Evolutionary conservation across 2,888 invertebrate genomes (phyloP), one percentile per base, ranked within the genome.

Genomic region (Aethes cnicana): DNA sequence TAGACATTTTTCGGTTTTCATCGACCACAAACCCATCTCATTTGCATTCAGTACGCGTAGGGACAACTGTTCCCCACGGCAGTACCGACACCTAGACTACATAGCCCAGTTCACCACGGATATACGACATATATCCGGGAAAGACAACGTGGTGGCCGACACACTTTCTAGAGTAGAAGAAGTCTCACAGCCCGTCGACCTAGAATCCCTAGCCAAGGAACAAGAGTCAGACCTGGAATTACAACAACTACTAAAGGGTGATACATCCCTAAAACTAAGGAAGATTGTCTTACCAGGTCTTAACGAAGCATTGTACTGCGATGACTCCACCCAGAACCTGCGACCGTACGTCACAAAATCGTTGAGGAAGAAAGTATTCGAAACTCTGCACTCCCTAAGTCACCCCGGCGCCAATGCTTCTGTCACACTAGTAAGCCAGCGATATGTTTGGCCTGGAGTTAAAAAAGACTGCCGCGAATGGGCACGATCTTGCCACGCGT

Each of bases 61-160:
- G 1, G 69, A 71, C 2, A 33, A 44, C 9, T 59, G 59, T 3
- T 56, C 69, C 1, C 72, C 71, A 0, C 41, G 72, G 2, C 72
- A 77, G 50, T 42, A 62, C 6, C 41, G 70, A 4, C 66, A 76
- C 3, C 56, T 81, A 0, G 60, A 63, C 26, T 68, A 57, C 11
- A 70, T 74, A n/a, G 32, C 59, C 1, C 66, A 74, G 46, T 76
- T 73, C n/a, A n/a, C 67, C 1, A 72, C 64, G 0, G 60, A 72
- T 28, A 69, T 77, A 2, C 54, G 53, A 1, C 62, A 74, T 46
- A 56, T 74, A 2, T 39, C 55, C 1, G 68, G 71, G 1, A 21
- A n/a, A n/a, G n/a, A 47, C 11, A 74, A 76, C 39, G 39, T 62
- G 1, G 64, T 69, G 0, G 70, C 70, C 4, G 75, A 74, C 44